Evolutionary conservation across 1,140 invertebrate genomes (phyloP).

Genomic region (Brachionus koreanus): DNA sequence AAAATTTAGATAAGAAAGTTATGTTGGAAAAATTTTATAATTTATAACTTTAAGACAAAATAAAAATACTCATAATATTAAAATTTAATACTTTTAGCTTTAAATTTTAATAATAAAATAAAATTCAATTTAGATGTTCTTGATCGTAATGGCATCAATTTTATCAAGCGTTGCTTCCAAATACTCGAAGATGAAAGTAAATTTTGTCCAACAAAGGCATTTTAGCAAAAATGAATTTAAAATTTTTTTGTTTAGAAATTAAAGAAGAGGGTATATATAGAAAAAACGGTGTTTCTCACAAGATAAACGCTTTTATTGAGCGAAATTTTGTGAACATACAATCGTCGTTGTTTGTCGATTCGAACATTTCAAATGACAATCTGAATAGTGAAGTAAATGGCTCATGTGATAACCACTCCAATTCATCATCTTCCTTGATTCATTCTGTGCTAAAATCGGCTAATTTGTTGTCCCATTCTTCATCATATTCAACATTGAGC

Average conservation of each 20-base stretch:
- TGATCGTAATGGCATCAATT: conserved; percentile 42
- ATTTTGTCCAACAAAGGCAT: neutral
- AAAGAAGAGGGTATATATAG: conserved; percentile 42
- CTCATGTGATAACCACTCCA: neutral
- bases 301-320: conserved; percentile 33
- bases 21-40: no score
- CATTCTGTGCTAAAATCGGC: conserved; percentile 1
- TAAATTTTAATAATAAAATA: neutral
- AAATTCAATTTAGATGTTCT: conserved; percentile 13
- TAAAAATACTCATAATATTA: neutral
- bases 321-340: conserved; percentile 22
- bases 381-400: neutral
- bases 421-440: neutral
- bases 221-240: neutral
- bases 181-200: conserved; percentile 44
- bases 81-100: neutral
- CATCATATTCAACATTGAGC: conserved; percentile 3
- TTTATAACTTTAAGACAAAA: neutral
- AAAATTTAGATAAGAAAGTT: no score
- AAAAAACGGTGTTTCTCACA: conserved; percentile 39
- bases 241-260: conserved; percentile 19
- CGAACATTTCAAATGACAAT: neutral
- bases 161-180: conserved; percentile 19
- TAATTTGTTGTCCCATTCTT: conserved; percentile 18
- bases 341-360: neutral